Conservation (phyloP, 2,888 invertebrate genomes). For the Bellardia bayeri region DNA sequence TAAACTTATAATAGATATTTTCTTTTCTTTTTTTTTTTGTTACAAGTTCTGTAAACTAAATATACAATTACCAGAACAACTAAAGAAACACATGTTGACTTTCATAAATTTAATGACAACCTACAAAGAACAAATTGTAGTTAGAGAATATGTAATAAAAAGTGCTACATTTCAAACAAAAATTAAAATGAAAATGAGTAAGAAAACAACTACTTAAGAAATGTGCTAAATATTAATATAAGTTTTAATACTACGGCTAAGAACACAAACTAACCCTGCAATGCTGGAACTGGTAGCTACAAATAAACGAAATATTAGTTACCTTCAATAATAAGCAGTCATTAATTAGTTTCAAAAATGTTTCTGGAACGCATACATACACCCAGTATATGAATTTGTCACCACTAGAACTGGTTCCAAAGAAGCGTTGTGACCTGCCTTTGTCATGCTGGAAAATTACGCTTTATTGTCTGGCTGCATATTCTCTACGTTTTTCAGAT, state of each 20-base stretch:
- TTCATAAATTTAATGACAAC: constrained; percentile 26
- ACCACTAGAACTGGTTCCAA: too few species aligned
- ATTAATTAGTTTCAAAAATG: too few species aligned
- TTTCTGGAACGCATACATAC: too few species aligned
- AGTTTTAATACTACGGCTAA: background rate
- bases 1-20: background rate
- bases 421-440: too few species aligned
- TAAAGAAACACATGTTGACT: constrained; percentile 42
- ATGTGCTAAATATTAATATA: constrained; percentile 1
- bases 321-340: too few species aligned
- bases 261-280: background rate
- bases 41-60: background rate
- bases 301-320: too few species aligned
- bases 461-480: too few species aligned
- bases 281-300: background rate
- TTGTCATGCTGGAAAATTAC: too few species aligned
- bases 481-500: too few species aligned
- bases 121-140: background rate
- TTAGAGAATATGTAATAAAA: background rate
- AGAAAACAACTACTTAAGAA: background rate
- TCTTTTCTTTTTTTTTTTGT: background rate
- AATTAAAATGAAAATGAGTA: constrained; percentile 1
- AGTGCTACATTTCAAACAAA: background rate
- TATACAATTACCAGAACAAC: background rate
- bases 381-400: too few species aligned